These are phyloP conservation scores for Diachasma alloeum DNA, from an alignment of 1,140 invertebrate genomes.

Conservation along the genomic window DNA sequence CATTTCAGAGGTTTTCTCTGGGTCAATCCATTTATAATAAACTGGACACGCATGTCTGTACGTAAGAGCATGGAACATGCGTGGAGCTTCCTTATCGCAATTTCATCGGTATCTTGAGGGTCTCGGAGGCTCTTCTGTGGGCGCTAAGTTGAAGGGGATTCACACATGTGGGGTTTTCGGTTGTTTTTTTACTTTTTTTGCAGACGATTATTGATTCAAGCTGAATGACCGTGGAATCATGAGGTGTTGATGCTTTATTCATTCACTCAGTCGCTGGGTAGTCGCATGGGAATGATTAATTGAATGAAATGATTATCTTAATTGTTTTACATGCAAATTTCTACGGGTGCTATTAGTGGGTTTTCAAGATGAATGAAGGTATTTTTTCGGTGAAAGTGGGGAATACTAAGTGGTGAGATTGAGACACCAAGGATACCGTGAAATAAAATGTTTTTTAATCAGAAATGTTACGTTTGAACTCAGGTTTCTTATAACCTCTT, in stretches of 20 bases:
- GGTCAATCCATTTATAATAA: slow-evolving; percentile 64
- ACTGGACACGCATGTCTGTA: slow-evolving; percentile 41
- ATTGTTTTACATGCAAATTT: neutral
- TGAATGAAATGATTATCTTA: neutral
- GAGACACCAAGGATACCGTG: too few relatives aligned
- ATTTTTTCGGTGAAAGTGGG: too few relatives aligned
- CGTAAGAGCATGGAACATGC: neutral
- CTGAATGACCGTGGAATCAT: too few relatives aligned
- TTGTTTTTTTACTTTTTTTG: neutral
- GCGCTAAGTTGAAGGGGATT: neutral
- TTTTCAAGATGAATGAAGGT: too few relatives aligned
- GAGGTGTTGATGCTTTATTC: too few relatives aligned
- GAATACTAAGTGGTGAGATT: too few relatives aligned
- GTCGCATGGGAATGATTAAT: neutral
- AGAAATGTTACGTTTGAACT: too few relatives aligned
- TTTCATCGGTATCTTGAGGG: neutral
- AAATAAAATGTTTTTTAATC: too few relatives aligned
- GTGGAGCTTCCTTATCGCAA: slow-evolving; percentile 7
- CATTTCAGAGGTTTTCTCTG: slow-evolving; percentile 64
- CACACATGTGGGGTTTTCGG: neutral
- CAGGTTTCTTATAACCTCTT: too few relatives aligned
- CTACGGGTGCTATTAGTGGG: neutral
- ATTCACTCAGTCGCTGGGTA: neutral
- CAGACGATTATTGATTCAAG: too few relatives aligned
- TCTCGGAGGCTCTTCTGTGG: neutral